These are phyloP conservation scores for Glyphotaelius pellucidus DNA, from an alignment of 2,888 invertebrate genomes.

Conservation along the genomic window DNA sequence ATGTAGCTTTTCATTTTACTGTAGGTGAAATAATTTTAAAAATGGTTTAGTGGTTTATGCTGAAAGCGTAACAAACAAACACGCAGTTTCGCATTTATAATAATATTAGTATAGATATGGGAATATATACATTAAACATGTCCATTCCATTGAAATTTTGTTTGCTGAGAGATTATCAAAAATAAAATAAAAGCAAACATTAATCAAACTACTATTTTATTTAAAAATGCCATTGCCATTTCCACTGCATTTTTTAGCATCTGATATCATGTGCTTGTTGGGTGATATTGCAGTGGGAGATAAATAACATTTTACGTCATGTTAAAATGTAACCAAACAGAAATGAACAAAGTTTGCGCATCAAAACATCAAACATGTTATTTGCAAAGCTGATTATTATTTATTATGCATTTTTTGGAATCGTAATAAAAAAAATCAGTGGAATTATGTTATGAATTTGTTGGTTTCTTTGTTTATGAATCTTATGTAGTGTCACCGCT, in stretches of 20 bases:
- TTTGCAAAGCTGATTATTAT: not conserved
- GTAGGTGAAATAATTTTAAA: too few relatives aligned
- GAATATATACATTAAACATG: too few relatives aligned
- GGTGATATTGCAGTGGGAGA: not conserved
- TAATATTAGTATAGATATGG: too few relatives aligned
- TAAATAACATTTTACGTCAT: constrained; percentile 13
- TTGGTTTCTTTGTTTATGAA: not conserved
- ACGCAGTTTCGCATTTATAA: too few relatives aligned
- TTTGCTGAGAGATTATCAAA: too few relatives aligned
- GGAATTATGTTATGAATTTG: not conserved
- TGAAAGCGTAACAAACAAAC: too few relatives aligned
- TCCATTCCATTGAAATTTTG: too few relatives aligned
- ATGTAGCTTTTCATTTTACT: too few relatives aligned
- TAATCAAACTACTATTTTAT: not conserved
- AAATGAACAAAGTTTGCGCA: not conserved
- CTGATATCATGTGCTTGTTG: not conserved
- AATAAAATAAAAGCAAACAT: too few relatives aligned
- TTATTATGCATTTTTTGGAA: not conserved
- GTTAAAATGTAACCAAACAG: not conserved
- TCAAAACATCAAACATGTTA: not conserved
- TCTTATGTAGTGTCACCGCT: too few relatives aligned
- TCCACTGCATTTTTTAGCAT: not conserved
- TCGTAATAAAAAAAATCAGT: not conserved
- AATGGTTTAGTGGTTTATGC: too few relatives aligned
- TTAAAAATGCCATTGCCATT: not conserved